phyloP scores from a whole-genome alignment of 2,113 vertebrate species.

The Chauna torquata region DNA sequence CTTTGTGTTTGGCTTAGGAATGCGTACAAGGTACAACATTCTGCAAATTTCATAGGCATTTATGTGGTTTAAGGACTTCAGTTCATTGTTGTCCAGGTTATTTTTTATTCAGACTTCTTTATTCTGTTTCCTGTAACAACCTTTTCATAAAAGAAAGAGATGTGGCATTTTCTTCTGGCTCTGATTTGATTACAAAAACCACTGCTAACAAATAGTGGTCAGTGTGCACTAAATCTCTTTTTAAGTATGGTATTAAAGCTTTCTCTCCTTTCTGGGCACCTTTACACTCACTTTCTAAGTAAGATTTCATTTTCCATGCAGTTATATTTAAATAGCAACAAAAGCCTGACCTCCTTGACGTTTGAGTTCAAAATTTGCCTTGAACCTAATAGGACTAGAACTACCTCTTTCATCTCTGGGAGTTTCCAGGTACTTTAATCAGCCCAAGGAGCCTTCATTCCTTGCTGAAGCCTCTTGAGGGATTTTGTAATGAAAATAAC shows the following conservation, averaged over 20 bases:
- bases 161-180: conserved; percentile 6
- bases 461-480: conserved; percentile 16
- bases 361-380: conserved; percentile 40
- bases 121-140: not conserved
- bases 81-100: not conserved
- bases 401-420: conserved; percentile 2
- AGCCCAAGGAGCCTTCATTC: conserved; percentile 19
- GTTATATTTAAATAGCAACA: conserved; percentile 30
- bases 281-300: not conserved
- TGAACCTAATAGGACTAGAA: not conserved
- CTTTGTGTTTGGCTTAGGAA: not conserved
- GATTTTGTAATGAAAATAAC: conserved; percentile 39
- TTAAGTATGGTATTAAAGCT: conserved; percentile 3
- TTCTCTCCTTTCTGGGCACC: not conserved
- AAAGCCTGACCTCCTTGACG: conserved; percentile 5
- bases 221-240: not conserved
- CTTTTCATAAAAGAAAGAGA: not conserved
- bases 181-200: conserved; percentile 13
- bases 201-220: not conserved
- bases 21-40: not conserved
- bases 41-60: not conserved
- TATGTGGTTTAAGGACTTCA: not conserved
- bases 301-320: conserved; percentile 11
- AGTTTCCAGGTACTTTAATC: conserved; percentile 38
- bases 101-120: not conserved